A percentile compares a stretch with the other conserved stretches of the same genome.
Conservation (phyloP, 1,140 invertebrate genomes). For the Papilio polytes region DNA sequence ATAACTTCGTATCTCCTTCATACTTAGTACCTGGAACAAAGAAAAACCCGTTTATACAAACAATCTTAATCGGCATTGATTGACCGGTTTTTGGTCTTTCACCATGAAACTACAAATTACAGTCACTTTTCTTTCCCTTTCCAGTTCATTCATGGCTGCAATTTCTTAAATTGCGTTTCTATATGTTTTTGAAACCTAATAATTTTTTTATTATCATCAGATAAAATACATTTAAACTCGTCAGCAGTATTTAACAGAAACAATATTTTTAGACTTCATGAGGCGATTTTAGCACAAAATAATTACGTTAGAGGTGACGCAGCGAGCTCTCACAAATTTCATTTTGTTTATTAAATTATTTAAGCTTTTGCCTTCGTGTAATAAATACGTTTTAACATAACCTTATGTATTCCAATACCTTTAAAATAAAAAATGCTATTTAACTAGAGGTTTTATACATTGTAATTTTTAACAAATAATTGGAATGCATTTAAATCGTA, state of each 20-base stretch:
- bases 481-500: neutral
- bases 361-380: conserved; percentile 45
- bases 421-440: neutral
- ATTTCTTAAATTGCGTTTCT: neutral
- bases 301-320: conserved; percentile 40
- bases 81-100: neutral
- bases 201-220: neutral
- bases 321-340: conserved; percentile 57
- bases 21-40: conserved; percentile 63
- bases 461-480: neutral
- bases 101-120: neutral
- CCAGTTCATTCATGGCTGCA: neutral
- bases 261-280: neutral
- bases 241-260: neutral
- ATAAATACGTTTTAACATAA: conserved; percentile 17
- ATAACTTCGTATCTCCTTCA: conserved; percentile 71
- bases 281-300: conserved; percentile 29
- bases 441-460: too few species aligned
- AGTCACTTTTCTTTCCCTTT: neutral
- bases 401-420: neutral
- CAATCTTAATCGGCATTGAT: neutral
- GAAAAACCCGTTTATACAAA: neutral
- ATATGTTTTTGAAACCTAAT: neutral
- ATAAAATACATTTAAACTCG: conserved; percentile 10
- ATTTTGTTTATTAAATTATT: conserved; percentile 67